Evolutionary conservation across 2,888 invertebrate species (phyloP).

Genomic region (Nectonema munidae): DNA sequence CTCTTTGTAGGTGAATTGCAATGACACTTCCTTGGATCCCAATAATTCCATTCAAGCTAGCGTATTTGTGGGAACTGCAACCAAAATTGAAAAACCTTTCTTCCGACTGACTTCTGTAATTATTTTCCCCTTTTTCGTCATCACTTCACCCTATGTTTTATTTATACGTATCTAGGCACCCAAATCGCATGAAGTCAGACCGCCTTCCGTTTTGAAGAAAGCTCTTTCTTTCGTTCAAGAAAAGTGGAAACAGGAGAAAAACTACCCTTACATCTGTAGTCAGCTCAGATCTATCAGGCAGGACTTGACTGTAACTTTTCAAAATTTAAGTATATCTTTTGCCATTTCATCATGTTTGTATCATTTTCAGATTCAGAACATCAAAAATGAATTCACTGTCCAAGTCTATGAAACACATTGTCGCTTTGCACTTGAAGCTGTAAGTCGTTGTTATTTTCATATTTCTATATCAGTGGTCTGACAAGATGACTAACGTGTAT

Average conservation of each 20-base stretch:
- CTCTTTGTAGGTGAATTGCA: no score
- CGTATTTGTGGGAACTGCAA: constrained; percentile 70
- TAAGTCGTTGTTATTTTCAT: constrained; percentile 11
- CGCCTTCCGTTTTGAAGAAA: constrained; percentile 44
- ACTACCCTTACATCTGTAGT: constrained; percentile 86
- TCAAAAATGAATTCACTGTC: constrained; percentile 71
- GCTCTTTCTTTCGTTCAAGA: constrained; percentile 61
- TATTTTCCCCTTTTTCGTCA: constrained; percentile 12
- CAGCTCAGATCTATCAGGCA: constrained; percentile 91
- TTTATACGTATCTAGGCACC: constrained; percentile 36
- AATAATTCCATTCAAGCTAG: no score
- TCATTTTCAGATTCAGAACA: constrained; percentile 48
- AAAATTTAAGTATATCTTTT: constrained; percentile 10
- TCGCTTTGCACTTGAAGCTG: constrained; percentile 67
- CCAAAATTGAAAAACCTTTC: constrained; percentile 73
- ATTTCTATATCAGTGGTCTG: background rate
- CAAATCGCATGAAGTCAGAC: constrained; percentile 47
- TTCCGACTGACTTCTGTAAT: constrained; percentile 47
- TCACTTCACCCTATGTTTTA: background rate
- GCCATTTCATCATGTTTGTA: constrained; percentile 11
- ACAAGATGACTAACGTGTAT: no score
- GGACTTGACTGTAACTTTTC: constrained; percentile 53
- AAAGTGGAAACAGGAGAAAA: constrained; percentile 54
- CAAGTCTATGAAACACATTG: constrained; percentile 95
- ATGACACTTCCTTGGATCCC: no score